Percentiles rank a stretch among this genome's conserved stretches.
Conservation (phyloP, 2,888 invertebrate genomes). For the Patella pellucida region DNA sequence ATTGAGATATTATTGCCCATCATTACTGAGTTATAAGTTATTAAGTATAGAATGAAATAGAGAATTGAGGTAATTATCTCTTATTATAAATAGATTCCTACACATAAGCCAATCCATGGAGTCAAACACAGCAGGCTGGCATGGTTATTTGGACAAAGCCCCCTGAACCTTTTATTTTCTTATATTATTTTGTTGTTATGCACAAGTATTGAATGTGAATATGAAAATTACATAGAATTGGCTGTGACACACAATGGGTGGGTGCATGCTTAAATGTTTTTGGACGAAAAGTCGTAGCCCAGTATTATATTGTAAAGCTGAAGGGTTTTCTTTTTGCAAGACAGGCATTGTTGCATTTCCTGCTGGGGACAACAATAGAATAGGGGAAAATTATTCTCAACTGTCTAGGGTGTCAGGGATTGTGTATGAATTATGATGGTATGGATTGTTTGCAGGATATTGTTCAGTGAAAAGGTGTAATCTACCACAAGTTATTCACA, state of each 20-base stretch:
- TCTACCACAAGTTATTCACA: too few species aligned
- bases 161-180: too few species aligned
- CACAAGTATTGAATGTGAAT: neutral
- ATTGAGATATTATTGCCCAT: neutral
- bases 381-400: neutral
- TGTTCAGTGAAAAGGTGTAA: too few species aligned
- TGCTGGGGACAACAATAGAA: neutral
- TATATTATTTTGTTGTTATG: too few species aligned
- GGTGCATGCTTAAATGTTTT: neutral
- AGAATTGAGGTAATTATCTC: neutral
- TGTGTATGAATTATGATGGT: neutral
- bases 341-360: neutral
- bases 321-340: neutral
- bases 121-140: constrained; percentile 1
- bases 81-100: neutral
- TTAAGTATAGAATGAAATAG: neutral
- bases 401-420: neutral
- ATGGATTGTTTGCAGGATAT: neutral
- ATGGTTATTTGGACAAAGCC: too few species aligned
- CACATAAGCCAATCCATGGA: neutral
- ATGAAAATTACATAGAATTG: constrained; percentile 6
- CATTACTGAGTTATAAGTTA: neutral
- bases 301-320: too few species aligned
- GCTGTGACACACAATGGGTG: constrained; percentile 1
- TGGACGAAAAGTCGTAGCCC: neutral